A percentile compares a stretch with the other conserved stretches of the same genome.
These are phyloP conservation scores for Ectropis grisescens DNA, from an alignment of 1,140 invertebrate genomes.

Conservation along the genomic window DNA sequence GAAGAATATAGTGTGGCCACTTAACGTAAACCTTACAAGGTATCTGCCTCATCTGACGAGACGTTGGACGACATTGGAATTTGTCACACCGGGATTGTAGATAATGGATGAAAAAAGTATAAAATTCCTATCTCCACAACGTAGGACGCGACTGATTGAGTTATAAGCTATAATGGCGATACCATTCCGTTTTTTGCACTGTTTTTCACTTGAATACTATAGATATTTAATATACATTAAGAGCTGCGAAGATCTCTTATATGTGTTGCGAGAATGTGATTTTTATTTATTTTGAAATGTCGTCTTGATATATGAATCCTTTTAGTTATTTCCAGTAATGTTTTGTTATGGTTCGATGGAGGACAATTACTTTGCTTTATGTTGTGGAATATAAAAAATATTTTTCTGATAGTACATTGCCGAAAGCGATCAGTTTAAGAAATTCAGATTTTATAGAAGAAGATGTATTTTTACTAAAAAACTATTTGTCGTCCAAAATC, in stretches of 20 bases:
- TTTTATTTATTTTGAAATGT: slow-evolving; percentile 62
- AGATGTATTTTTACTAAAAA: too few relatives aligned
- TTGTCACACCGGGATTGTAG: slow-evolving; percentile 26
- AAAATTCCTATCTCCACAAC: slow-evolving; percentile 41
- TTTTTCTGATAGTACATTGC: too few relatives aligned
- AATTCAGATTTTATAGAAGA: too few relatives aligned
- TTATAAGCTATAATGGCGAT: slow-evolving; percentile 64
- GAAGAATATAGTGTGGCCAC: too few relatives aligned
- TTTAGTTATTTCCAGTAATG: slow-evolving; percentile 47
- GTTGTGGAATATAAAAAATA: too few relatives aligned
- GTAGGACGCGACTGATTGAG: slow-evolving; percentile 51
- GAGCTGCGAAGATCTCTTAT: slow-evolving; percentile 6
- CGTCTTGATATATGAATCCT: slow-evolving; percentile 55
- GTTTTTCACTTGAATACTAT: slow-evolving; percentile 60
- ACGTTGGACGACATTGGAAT: too few relatives aligned
- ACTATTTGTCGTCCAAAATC: too few relatives aligned
- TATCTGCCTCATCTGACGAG: too few relatives aligned
- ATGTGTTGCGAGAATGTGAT: slow-evolving; percentile 26
- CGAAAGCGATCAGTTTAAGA: too few relatives aligned
- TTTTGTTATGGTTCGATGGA: slow-evolving; percentile 46
- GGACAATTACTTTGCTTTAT: slow-evolving; percentile 4
- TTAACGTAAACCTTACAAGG: too few relatives aligned
- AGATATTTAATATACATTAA: slow-evolving; percentile 64
- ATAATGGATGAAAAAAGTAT: slow-evolving; percentile 52
- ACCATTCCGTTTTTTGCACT: slow-evolving; percentile 59